Evolutionary conservation across 2,113 vertebrate genomes (phyloP), one percentile per base, ranked within the genome.

Genomic region (Salminus brasiliensis): DNA sequence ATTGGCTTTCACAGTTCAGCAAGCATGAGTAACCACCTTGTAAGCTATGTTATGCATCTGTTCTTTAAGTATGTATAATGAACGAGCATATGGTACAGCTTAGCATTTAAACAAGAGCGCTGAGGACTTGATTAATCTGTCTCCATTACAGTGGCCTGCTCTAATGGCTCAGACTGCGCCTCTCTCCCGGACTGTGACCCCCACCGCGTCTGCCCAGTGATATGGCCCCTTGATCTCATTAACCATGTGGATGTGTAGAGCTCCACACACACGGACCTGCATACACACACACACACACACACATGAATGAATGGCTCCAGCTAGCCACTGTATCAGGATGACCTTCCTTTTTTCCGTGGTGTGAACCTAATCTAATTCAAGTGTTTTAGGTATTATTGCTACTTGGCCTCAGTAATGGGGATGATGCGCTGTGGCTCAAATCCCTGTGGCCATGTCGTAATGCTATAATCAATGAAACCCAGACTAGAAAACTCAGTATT

Each of bases 221-320:
- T 79, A 81, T 76, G 72, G 78, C 68, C 72, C 71, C 65, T 79
- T 79, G 83, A 84, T 79, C 78, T 83, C 78, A 83, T 84, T 83
- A 84, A 63, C 72, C 53, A 41, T 53, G 23, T 45, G 32, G 55
- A 60, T 63, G 39, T 73, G 39, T 70, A 59, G 49, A 59, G 65
- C 81, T 32, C 29, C 52, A 77, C 67, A 49, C 32, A 63, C n/a
- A 62, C 41, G 62, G 32, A 47, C n/a, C n/a, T n/a, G n/a, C 60
- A 71, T 18, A 49, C 30, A 49, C 53, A 60, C 36, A 52, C 53
- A 59, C 32, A 77, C 52, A 73, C 43, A 9, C 60, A 75, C 52
- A 73, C 43, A 9, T 55, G 73, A 75, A 65, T 55, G 15, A 74
- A 66, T 67, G 49, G 6, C 55, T 49, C 66, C n/a, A 5, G 12